Conservation (phyloP, 2,113 vertebrate genomes). For the Erythrocercus mccallii region DNA sequence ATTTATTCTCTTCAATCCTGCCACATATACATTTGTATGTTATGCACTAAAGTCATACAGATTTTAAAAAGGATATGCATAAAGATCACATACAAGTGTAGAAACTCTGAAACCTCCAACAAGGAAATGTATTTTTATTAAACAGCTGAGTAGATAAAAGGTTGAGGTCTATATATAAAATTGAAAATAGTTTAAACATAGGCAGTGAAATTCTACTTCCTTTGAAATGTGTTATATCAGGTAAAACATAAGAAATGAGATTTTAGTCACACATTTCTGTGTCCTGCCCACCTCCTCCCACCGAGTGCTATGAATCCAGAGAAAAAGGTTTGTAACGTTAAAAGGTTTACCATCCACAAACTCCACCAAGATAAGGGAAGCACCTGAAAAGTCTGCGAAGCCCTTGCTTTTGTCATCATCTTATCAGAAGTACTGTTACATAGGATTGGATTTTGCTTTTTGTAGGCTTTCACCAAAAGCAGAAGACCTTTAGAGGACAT, state of each 20-base stretch:
- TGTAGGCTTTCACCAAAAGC: neutral
- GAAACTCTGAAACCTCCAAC: neutral
- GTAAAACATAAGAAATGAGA: neutral
- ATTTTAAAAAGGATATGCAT: fast-evolving
- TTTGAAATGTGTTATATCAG: neutral
- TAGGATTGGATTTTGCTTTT: neutral
- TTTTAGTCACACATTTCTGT: neutral
- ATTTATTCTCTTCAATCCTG: neutral
- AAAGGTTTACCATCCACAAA: neutral
- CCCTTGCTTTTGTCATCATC: neutral
- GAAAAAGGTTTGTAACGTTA: fast-evolving
- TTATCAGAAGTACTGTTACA: neutral
- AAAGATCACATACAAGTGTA: neutral
- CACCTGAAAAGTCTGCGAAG: neutral
- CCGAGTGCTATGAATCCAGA: neutral
- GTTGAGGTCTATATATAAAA: neutral
- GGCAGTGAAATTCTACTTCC: neutral
- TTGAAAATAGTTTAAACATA: neutral
- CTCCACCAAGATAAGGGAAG: neutral
- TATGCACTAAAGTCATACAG: neutral
- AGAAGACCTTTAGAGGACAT: neutral
- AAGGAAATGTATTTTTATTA: neutral
- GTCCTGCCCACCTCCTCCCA: fast-evolving
- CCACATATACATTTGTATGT: fast-evolving
- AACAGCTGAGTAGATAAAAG: neutral